Conservation (phyloP, 2,888 invertebrate genomes). For the Amphimallon solstitiale region DNA sequence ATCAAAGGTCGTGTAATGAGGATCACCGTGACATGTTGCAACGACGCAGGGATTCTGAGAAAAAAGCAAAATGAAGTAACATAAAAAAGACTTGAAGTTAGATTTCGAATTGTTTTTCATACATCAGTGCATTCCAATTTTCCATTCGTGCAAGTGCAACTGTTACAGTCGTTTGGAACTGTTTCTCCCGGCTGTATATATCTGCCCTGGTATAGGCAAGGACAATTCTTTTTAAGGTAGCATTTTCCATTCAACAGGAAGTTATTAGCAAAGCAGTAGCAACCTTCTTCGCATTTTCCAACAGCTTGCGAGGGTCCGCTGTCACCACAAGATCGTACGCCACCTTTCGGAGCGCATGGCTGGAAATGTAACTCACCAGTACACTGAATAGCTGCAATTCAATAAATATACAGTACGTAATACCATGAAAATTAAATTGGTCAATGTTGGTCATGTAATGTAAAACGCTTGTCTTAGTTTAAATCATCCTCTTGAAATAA, state of each 20-base stretch:
- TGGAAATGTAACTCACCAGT: conserved; percentile 8
- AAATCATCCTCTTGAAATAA: too few relatives aligned
- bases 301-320: neutral
- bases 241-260: conserved; percentile 17
- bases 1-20: conserved; percentile 15
- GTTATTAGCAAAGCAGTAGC: neutral
- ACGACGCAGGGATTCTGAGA: conserved; percentile 3
- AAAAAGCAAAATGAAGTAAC: neutral
- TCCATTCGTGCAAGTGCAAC: conserved; percentile 76
- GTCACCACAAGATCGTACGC: conserved; percentile 4
- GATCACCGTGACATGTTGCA: neutral
- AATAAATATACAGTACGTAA: too few relatives aligned
- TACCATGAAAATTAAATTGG: too few relatives aligned
- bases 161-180: conserved; percentile 81
- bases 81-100: neutral
- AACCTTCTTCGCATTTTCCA: conserved; percentile 15
- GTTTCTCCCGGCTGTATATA: conserved; percentile 76
- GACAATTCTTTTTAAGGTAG: conserved; percentile 15
- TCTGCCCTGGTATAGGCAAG: conserved; percentile 81
- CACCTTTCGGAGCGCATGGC: conserved; percentile 15
- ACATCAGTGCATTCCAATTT: conserved; percentile 76
- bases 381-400: neutral
- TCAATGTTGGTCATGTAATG: too few relatives aligned
- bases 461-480: too few relatives aligned
- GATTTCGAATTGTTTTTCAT: neutral